These are phyloP conservation scores for Columba livia DNA, from an alignment of 2,113 vertebrate genomes.

Conservation along the genomic window DNA sequence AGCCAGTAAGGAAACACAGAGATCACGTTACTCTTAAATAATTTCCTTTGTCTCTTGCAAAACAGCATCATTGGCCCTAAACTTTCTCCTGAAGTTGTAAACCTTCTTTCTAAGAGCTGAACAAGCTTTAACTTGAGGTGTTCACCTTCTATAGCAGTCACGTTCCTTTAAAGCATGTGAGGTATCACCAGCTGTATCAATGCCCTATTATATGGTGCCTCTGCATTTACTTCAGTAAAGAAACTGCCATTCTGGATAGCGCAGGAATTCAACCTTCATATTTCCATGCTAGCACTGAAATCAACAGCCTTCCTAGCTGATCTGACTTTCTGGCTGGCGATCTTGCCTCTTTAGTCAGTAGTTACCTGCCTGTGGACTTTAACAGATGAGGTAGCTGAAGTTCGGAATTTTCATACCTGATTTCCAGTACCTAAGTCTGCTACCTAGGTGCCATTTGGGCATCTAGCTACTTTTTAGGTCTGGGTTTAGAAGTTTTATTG, in stretches of 20 bases:
- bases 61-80: neutral
- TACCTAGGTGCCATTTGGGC: neutral
- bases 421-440: neutral
- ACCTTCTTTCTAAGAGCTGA: neutral
- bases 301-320: neutral
- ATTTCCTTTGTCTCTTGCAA: neutral
- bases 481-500: neutral
- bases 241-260: neutral
- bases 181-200: neutral
- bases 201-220: neutral
- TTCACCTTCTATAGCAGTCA: neutral
- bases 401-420: neutral
- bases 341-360: neutral
- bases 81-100: neutral
- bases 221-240: neutral
- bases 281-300: neutral
- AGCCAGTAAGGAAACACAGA: neutral
- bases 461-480: neutral
- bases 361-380: neutral
- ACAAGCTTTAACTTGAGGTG: accelerated
- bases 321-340: neutral
- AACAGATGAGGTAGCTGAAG: neutral
- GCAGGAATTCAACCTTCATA: neutral
- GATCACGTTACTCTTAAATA: neutral
- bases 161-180: neutral